phyloP scores from a whole-genome alignment of 2,797 vertebrate species.

The Poeciliopsis infans region DNA sequence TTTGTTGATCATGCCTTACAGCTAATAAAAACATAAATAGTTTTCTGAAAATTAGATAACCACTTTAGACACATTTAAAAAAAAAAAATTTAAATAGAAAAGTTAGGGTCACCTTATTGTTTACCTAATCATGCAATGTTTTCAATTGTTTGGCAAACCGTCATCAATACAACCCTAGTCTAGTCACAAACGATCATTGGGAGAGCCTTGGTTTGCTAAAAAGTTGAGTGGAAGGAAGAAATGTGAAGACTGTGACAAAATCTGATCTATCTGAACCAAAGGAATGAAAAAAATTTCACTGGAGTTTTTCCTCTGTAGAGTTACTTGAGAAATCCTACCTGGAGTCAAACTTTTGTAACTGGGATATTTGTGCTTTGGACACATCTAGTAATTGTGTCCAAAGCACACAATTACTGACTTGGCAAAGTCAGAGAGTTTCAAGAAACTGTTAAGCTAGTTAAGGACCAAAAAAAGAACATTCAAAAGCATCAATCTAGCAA shows the following conservation, averaged over 20 bases:
- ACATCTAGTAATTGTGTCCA: no score
- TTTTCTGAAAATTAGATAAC: neutral
- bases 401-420: no score
- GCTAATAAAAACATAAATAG: neutral
- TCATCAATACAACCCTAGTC: neutral
- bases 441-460: neutral
- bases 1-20: neutral
- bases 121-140: neutral
- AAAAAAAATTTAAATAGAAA: neutral
- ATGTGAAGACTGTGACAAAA: no score
- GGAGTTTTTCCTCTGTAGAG: no score
- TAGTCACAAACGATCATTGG: neutral
- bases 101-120: neutral
- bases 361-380: no score
- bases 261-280: conserved; percentile 10
- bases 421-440: no score
- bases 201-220: neutral
- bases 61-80: neutral
- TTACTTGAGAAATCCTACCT: no score
- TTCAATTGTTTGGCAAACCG: no score
- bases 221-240: neutral
- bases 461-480: neutral
- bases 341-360: no score
- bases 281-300: conserved; percentile 43
- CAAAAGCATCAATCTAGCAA: neutral